A percentile compares a stretch with the other conserved stretches of the same genome.
Conservation (phyloP, 2,888 invertebrate species). For the Pammene aurita region DNA sequence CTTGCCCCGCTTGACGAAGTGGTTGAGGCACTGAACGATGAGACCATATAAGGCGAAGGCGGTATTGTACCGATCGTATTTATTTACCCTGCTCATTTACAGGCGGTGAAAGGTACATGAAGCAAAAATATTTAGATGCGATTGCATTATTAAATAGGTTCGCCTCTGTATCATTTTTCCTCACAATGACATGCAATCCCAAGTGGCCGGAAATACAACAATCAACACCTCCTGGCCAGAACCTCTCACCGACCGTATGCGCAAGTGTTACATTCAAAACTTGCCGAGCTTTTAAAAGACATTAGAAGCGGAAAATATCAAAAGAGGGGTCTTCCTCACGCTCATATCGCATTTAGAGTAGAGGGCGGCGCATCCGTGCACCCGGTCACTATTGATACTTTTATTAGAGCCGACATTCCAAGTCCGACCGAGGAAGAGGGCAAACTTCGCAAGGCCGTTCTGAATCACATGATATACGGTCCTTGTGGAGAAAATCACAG, state of each 20-base stretch:
- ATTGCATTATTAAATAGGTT: neutral
- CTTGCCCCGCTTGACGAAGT: conserved; percentile 6
- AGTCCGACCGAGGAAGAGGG: neutral
- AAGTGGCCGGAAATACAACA: conserved; percentile 18
- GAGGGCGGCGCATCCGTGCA: conserved; percentile 13
- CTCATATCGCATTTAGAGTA: conserved; percentile 7
- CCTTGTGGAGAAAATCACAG: neutral
- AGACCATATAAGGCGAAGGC: conserved; percentile 8
- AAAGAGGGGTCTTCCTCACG: conserved; percentile 13
- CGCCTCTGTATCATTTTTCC: neutral
- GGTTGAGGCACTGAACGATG: neutral
- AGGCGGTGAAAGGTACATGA: conserved; percentile 4
- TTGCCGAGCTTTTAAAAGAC: neutral
- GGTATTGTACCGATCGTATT: neutral
- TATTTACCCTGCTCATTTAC: conserved; percentile 9
- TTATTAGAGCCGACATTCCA: conserved; percentile 13
- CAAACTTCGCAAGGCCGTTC: too few species aligned
- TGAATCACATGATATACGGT: conserved; percentile 5
- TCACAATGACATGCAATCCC: conserved; percentile 10
- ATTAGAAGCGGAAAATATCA: neutral
- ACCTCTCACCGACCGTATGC: neutral
- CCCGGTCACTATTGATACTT: neutral
- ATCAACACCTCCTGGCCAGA: neutral
- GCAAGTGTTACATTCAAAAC: neutral
- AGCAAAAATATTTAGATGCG: neutral